A percentile compares a stretch with the other conserved stretches of the same genome.
Evolutionary conservation across 1,140 invertebrate genomes (phyloP).

Genomic region (Rhysida immarginata): DNA sequence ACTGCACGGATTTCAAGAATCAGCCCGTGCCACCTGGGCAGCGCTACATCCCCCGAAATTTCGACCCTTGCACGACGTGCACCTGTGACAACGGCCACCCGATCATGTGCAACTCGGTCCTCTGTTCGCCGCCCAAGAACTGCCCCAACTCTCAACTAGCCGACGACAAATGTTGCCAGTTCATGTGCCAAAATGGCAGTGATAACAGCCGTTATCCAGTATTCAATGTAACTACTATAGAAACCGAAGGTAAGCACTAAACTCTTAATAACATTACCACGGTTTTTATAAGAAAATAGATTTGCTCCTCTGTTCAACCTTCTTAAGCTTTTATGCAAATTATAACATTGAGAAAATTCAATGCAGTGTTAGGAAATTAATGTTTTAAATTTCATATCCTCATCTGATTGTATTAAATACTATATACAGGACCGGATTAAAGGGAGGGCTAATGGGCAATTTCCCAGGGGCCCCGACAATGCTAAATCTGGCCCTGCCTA

Average conservation of each 20-base stretch:
- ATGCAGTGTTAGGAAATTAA: too few species aligned
- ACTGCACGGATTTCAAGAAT: slow-evolving; percentile 8
- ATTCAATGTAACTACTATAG: slow-evolving; percentile 4
- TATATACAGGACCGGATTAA: too few species aligned
- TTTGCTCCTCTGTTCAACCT: too few species aligned
- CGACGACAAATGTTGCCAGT: slow-evolving; percentile 27
- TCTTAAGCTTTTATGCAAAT: too few species aligned
- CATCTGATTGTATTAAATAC: too few species aligned
- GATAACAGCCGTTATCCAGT: slow-evolving; percentile 7
- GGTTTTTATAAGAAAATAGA: too few species aligned
- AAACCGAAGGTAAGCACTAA: slow-evolving; percentile 2
- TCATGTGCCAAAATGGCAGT: slow-evolving; percentile 23
- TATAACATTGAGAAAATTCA: too few species aligned
- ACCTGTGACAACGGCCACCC: slow-evolving; percentile 25
- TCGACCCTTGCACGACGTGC: slow-evolving; percentile 27
- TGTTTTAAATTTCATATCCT: too few species aligned
- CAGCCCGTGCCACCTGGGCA: slow-evolving; percentile 19
- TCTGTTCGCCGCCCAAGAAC: slow-evolving; percentile 27
- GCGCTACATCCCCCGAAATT: slow-evolving; percentile 24
- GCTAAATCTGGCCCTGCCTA: too few species aligned
- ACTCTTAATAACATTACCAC: too few species aligned
- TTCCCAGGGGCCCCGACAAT: too few species aligned
- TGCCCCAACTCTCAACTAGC: slow-evolving; percentile 21
- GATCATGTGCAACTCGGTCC: slow-evolving; percentile 27
- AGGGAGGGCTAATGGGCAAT: too few species aligned